Evolutionary conservation across 2,888 invertebrate genomes (phyloP), one percentile per base, ranked within the genome.

Genomic region (Acanthococcus lagerstroemiae): DNA sequence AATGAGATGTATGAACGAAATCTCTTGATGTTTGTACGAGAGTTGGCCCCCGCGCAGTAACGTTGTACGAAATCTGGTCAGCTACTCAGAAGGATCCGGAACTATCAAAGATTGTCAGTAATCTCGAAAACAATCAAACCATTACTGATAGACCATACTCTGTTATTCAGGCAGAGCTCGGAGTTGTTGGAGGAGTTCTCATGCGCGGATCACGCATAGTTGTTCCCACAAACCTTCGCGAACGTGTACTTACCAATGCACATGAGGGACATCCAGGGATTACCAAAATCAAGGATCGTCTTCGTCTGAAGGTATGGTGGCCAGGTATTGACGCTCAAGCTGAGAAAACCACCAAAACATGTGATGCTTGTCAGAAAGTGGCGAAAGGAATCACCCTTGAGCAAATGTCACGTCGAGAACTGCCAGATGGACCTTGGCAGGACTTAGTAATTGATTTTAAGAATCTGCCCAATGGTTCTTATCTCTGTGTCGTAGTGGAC

Each of bases 211-310:
- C 7, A 6, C 48, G 60, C 3, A 7, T 60, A 7, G 26, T 60
- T 22, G 48, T 60, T 25, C 48, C 60, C 1, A n/a, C 21, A 48
- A 4, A n/a, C 4, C 25, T 60, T 17, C 24, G 57, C 6, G 25
- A 24, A 6, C 2, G 4, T 12, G 55, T 67, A 12, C 27, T 65
- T 7, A 17, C 44, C 12, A 37, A 54, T 48, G 57, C 56, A 7
- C 63, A 65, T 46, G 65, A 65, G 48, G 67, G 65, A 4, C 65
- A 67, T 45, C 67, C 55, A 19, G 67, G 65, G 6, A 67, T 67
- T 55, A 22, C 37, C 5, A 50, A 45, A 48, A 67, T 55, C 6
- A 67, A 67, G 44, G 44, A 63, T n/a, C 4, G 65, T 17, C 19
- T 63, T 9, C n/a, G 63, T 21, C 25, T 57, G 21, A 67, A 67